These are phyloP conservation scores for Phylloscopus whistleri DNA, from an alignment of 2,113 vertebrate species.

Conservation along the genomic window DNA sequence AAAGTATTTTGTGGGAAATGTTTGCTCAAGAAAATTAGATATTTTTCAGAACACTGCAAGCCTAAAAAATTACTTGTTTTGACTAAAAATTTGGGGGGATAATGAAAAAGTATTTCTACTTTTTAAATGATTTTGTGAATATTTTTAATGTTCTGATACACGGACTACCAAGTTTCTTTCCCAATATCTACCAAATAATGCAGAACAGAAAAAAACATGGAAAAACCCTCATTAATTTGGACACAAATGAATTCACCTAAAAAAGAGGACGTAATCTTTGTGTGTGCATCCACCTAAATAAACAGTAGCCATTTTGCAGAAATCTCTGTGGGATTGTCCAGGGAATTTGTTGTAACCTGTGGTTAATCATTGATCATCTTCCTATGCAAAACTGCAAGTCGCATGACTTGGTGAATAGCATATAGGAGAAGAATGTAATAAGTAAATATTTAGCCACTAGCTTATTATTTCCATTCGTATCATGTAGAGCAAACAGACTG, in stretches of 20 bases:
- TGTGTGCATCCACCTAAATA: neutral
- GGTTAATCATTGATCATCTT: conserved; percentile 58
- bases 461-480: conserved; percentile 27
- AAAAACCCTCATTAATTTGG: neutral
- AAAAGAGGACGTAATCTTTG: neutral
- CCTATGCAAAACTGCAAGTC: conserved; percentile 2
- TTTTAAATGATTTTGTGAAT: neutral
- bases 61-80: neutral
- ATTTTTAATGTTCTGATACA: neutral
- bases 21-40: neutral
- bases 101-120: neutral
- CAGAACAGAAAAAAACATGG: neutral
- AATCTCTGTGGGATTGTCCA: neutral
- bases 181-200: neutral
- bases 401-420: conserved; percentile 6
- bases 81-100: neutral
- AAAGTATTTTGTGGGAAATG: neutral
- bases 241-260: neutral
- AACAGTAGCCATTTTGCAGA: neutral
- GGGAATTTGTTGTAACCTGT: neutral
- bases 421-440: conserved; percentile 49
- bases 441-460: conserved; percentile 57
- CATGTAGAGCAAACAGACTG: neutral
- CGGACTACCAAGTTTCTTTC: accelerated
- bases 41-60: neutral